phyloP scores from a whole-genome alignment of 2,888 invertebrate genomes.

The Phalangium opilio region DNA sequence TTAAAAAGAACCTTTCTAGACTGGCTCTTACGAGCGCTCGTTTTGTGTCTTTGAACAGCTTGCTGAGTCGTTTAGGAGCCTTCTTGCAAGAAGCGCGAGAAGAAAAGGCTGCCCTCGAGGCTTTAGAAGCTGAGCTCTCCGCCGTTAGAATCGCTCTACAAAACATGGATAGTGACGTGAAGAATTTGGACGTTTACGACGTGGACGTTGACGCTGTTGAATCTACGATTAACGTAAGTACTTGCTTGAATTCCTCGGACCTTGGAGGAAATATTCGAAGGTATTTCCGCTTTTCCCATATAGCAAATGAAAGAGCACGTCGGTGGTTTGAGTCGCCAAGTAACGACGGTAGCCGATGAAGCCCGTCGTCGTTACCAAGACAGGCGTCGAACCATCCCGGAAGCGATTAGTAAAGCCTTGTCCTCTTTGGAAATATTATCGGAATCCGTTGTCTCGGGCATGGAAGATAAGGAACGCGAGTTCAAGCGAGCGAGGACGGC shows the following conservation, averaged over 20 bases:
- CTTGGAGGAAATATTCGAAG: too few relatives aligned
- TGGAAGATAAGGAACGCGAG: constrained; percentile 76
- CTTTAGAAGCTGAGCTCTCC: constrained; percentile 10
- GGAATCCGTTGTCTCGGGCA: constrained; percentile 57
- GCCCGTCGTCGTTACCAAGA: constrained; percentile 44
- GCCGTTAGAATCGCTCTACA: constrained; percentile 6
- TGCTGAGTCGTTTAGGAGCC: constrained; percentile 12
- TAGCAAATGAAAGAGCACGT: constrained; percentile 16
- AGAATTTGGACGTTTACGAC: constrained; percentile 13
- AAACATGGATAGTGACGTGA: constrained; percentile 13
- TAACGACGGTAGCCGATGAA: constrained; percentile 28
- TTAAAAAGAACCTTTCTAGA: too few relatives aligned
- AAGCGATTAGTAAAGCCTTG: constrained; percentile 56
- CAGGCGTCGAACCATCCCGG: constrained; percentile 47
- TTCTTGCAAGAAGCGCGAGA: constrained; percentile 11
- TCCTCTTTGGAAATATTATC: constrained; percentile 64
- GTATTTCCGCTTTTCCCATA: background rate
- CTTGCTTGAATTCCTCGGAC: too few relatives aligned
- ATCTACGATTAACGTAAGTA: constrained; percentile 12
- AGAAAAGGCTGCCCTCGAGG: constrained; percentile 13
- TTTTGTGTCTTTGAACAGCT: constrained; percentile 7
- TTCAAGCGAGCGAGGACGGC: constrained; percentile 70
- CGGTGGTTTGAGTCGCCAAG: constrained; percentile 17
- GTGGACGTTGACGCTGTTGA: constrained; percentile 14
- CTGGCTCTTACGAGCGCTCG: too few relatives aligned